Base-by-base conservation (phyloP, 2,797 vertebrate genomes). In the Morus bassanus region DNA sequence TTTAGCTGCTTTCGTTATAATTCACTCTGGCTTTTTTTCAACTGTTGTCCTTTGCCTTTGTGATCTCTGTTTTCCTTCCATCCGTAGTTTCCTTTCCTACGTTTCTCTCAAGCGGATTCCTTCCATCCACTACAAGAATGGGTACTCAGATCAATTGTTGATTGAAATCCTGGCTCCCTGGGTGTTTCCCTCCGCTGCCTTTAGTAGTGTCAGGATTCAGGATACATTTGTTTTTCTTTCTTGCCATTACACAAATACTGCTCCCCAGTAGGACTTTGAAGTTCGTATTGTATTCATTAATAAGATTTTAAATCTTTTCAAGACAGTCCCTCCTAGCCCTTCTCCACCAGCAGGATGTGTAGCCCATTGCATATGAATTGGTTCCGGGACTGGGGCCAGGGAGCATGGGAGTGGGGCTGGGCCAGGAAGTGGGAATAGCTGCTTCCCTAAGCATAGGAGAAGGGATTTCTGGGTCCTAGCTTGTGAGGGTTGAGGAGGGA, bases 171-270 rank as follows among this genome's bases (percentile, higher is more conserved):
- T 93, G 68, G 57, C 88, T 95, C 81, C 81, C 68, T 68, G 92
- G 68, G 64, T 92, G 72, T 85, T 95, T 96, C 41, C 53, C 64
- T 91, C 56, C 8, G 3, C 30, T 88, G 91, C 33, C 75, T 92
- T 89, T 73, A 89, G 78, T 43, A 68, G 61, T 91, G 78, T 91
- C 75, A 94, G 50, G 45, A 94, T 95, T 95, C 91, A 94, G 95
- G 82, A 96, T 93, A 96, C 90, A 86, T 93, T 96, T 96, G 86
- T 91, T 97, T 97, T 96, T 89, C 87, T 95, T 95, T 88, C 89
- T 86, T 95, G 93, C 91, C 75, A 24, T 97, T 95, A 94, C 91
- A 94, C 65, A 88, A 93, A 94, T 94, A 72, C 51, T 69, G 69
- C 76, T 95, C 41, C 76, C 72, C 85, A 96, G 82, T 56, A 95